phyloP scores from a whole-genome alignment of 2,888 invertebrate genomes.

The Aspidiotus destructor region DNA sequence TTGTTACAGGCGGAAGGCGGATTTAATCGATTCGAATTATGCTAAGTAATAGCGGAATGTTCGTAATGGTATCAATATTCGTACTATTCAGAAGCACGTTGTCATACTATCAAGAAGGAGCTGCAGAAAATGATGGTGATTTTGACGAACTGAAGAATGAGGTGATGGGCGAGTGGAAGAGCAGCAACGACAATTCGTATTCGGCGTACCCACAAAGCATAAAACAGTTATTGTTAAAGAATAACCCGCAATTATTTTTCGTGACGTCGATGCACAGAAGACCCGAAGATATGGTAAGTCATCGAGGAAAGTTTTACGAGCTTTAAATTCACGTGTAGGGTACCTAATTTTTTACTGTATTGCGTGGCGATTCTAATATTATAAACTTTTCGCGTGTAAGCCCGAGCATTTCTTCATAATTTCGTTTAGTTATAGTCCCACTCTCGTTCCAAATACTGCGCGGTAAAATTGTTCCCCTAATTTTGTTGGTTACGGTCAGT shows the following conservation, averaged over 20 bases:
- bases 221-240: constrained; percentile 18
- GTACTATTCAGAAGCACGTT: constrained; percentile 7
- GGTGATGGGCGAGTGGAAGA: constrained; percentile 6
- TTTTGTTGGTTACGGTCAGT: too few relatives aligned
- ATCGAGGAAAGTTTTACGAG: background rate
- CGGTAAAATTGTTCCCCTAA: too few relatives aligned
- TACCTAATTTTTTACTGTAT: too few relatives aligned
- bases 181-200: constrained; percentile 8
- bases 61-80: constrained; percentile 8
- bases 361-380: too few relatives aligned
- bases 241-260: constrained; percentile 16
- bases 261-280: constrained; percentile 22
- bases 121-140: constrained; percentile 9
- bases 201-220: constrained; percentile 10
- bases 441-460: too few relatives aligned
- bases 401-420: too few relatives aligned
- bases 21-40: constrained; percentile 3
- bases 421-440: too few relatives aligned
- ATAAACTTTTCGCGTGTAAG: too few relatives aligned
- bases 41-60: constrained; percentile 7
- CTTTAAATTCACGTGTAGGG: too few relatives aligned
- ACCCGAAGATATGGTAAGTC: constrained; percentile 21
- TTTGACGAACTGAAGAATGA: constrained; percentile 10
- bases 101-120: constrained; percentile 21
- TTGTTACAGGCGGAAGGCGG: background rate